Conservation (phyloP, 2,113 vertebrate species). For the Siniperca chuatsi region DNA sequence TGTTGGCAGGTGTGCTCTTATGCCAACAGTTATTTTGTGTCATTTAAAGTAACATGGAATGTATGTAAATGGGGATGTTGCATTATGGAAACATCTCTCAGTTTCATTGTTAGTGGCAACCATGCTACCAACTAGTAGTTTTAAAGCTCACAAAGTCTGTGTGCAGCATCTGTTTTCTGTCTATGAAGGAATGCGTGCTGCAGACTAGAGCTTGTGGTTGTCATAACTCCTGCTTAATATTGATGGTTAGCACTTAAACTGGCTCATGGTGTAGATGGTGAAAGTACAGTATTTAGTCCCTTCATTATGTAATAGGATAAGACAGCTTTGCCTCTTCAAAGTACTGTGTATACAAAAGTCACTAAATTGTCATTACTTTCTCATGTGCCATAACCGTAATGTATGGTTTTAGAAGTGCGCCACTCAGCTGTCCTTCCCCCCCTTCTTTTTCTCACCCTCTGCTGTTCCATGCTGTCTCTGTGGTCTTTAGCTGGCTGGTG, state of each 20-base stretch:
- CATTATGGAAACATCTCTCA: neutral
- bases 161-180: constrained; percentile 28
- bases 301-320: neutral
- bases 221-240: constrained; percentile 31
- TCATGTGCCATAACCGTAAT: neutral
- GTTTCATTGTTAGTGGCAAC: neutral
- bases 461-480: constrained; percentile 9
- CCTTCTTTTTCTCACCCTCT: neutral
- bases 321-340: neutral
- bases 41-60: neutral
- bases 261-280: neutral
- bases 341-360: neutral
- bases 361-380: neutral
- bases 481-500: constrained; percentile 89
- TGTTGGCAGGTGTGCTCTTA: no score
- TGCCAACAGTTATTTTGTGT: neutral
- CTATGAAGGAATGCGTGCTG: constrained; percentile 44
- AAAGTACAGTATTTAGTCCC: constrained; percentile 1
- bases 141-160: neutral
- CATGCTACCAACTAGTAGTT: neutral
- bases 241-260: constrained; percentile 14
- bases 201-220: constrained; percentile 38
- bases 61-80: neutral
- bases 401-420: no score
- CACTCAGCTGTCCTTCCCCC: neutral